Evolutionary conservation across 2,888 invertebrate genomes (phyloP), one percentile per base, ranked within the genome.

Genomic region (Lamellibrachia satsuma): DNA sequence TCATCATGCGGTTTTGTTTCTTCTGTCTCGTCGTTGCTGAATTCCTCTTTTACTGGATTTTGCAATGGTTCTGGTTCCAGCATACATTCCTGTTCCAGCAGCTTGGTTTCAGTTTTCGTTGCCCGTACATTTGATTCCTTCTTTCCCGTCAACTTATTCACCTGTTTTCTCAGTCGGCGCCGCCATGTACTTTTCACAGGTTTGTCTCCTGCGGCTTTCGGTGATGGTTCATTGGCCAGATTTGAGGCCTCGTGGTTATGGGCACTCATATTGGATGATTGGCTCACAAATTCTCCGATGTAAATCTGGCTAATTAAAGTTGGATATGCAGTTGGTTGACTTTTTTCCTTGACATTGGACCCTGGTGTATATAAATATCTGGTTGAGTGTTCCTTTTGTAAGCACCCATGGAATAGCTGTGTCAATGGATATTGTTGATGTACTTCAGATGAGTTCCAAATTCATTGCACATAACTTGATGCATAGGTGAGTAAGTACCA

Each of bases 161-260:
- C 75, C 75, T 75, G 75, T 75, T 15, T 75, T 15, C 75, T 15
- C n/a, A 75, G 75, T 75, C 75, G 11, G 75, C 75, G 15, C 75
- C 75, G 15, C 75, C 75, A 75, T 75, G 22, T 11, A 75, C 75
- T 75, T 22, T 75, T 75, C 75, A 75, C 75, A 22, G 75, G 75
- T 75, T 75, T 75, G 75, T 75, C 75, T 75, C 22, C n/a, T 75
- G 75, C n/a, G 75, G 75, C n/a, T 75, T 75, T 75, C 75, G 75
- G 11, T 75, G 75, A 75, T 22, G 75, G 15, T n/a, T 75, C 22
- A 75, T 75, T 75, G 11, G 75, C 75, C 22, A 22, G 75, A 75
- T 75, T 75, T 15, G 75, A 75, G 75, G 75, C 22, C 22, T 15
- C 75, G 15, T 75, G 75, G 75, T 75, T 75, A 15, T 75, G 75